phyloP scores from a whole-genome alignment of 2,888 invertebrate genomes.

The Aspidapion aeneum region DNA sequence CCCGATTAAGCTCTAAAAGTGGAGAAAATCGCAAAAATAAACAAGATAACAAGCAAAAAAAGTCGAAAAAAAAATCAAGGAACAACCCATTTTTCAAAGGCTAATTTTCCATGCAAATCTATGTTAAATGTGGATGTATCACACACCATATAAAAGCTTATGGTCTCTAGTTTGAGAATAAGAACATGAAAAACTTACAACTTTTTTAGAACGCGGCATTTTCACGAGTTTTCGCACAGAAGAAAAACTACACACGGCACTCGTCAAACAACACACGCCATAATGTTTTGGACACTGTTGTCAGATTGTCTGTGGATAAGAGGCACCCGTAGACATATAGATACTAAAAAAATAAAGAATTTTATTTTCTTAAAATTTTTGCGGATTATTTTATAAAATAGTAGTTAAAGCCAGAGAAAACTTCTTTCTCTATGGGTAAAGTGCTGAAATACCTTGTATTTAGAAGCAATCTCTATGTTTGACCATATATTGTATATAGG shows the following conservation, averaged over 20 bases:
- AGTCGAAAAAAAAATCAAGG: slow-evolving; percentile 43
- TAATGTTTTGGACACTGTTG: too few species aligned
- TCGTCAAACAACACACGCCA: slow-evolving; percentile 38
- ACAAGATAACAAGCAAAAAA: slow-evolving; percentile 36
- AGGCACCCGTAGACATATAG: too few species aligned
- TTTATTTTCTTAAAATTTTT: too few species aligned
- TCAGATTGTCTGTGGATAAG: too few species aligned
- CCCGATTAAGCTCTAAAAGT: slow-evolving; percentile 28
- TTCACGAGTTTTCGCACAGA: slow-evolving; percentile 32
- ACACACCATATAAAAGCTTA: slow-evolving; percentile 24
- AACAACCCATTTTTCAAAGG: slow-evolving; percentile 45
- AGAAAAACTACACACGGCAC: slow-evolving; percentile 13
- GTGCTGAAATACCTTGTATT: too few species aligned
- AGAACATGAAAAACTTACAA: slow-evolving; percentile 42
- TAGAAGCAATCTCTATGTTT: too few species aligned
- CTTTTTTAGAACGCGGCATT: slow-evolving; percentile 48
- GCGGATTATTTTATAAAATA: too few species aligned
- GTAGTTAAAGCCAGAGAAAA: too few species aligned
- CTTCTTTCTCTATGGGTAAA: too few species aligned
- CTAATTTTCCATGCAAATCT: slow-evolving; percentile 34
- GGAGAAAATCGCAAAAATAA: slow-evolving; percentile 39
- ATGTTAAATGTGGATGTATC: slow-evolving; percentile 29
- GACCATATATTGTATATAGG: too few species aligned
- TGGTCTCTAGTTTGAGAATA: slow-evolving; percentile 28
- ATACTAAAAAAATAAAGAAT: too few species aligned